phyloP scores from a whole-genome alignment of 2,888 invertebrate species.

The Anagyrus pseudococci region DNA sequence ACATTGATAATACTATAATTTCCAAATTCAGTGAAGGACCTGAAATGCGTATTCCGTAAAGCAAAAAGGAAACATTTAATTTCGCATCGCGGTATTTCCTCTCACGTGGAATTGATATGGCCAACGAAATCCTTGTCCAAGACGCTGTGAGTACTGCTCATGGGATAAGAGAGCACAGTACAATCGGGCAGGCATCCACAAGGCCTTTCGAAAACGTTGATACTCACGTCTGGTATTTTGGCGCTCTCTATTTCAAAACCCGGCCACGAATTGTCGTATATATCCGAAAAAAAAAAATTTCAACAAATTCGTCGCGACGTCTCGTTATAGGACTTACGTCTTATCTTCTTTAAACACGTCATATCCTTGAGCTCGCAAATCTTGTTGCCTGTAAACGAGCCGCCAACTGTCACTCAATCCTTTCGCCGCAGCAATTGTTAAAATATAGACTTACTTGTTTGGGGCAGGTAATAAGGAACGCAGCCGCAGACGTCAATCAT shows the following conservation, averaged over 20 bases:
- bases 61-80: no score
- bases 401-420: no score
- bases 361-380: constrained; percentile 65
- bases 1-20: no score
- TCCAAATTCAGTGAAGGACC: no score
- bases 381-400: constrained; percentile 53
- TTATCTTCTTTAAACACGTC: constrained; percentile 60
- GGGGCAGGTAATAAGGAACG: constrained; percentile 26
- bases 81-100: no score
- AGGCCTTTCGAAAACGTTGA: constrained; percentile 37
- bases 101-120: no score
- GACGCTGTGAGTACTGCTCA: constrained; percentile 46
- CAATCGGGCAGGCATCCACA: constrained; percentile 72
- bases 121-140: no score
- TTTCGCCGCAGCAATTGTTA: no score
- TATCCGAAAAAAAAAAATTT: constrained; percentile 44
- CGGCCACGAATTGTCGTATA: constrained; percentile 59
- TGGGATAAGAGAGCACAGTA: constrained; percentile 67
- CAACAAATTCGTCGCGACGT: no score
- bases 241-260: constrained; percentile 48
- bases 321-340: constrained; percentile 16
- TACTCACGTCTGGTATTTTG: constrained; percentile 16
- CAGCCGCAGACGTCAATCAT: constrained; percentile 23
- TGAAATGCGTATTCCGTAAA: no score
- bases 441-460: constrained; percentile 39